A percentile compares a stretch with the other conserved stretches of the same genome.
Conservation (phyloP, 2,888 invertebrate species). For the Congeria kusceri region DNA sequence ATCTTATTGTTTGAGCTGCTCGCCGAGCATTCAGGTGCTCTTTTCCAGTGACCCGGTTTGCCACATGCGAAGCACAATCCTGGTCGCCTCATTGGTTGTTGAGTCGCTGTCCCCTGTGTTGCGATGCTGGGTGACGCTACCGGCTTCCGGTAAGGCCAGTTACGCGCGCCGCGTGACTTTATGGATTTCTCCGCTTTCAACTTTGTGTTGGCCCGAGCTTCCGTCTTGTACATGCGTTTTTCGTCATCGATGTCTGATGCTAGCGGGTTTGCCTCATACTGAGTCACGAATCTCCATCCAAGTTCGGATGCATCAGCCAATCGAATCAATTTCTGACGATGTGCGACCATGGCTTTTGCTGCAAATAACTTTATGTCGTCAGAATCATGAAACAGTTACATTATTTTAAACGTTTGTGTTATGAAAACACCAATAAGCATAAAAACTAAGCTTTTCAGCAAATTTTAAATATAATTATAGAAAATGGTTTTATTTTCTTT, state of each 20-base stretch:
- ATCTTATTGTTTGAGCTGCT: constrained; percentile 32
- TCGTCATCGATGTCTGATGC: constrained; percentile 28
- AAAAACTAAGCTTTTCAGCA: too few relatives aligned
- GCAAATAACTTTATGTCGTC: not conserved
- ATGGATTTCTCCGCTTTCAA: constrained; percentile 21
- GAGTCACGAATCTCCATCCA: constrained; percentile 23
- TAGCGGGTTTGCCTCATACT: constrained; percentile 30
- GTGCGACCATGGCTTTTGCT: constrained; percentile 8
- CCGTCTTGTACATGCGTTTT: constrained; percentile 30
- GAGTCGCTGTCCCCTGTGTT: not conserved
- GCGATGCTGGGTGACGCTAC: not conserved
- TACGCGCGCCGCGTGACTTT: not conserved
- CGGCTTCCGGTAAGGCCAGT: constrained; percentile 12
- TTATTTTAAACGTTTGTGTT: not conserved
- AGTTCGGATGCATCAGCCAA: constrained; percentile 21
- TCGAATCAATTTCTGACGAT: constrained; percentile 29
- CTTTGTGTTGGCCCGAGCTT: constrained; percentile 22
- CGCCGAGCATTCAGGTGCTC: constrained; percentile 28
- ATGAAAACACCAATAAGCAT: not conserved
- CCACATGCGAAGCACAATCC: constrained; percentile 44
- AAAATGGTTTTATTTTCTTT: too few relatives aligned
- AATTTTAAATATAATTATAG: too few relatives aligned
- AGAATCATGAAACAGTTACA: not conserved
- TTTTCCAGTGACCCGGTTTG: constrained; percentile 41
- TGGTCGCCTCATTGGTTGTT: constrained; percentile 9